Conservation (phyloP, 2,113 vertebrate genomes). For the Falcunculus frontatus region DNA sequence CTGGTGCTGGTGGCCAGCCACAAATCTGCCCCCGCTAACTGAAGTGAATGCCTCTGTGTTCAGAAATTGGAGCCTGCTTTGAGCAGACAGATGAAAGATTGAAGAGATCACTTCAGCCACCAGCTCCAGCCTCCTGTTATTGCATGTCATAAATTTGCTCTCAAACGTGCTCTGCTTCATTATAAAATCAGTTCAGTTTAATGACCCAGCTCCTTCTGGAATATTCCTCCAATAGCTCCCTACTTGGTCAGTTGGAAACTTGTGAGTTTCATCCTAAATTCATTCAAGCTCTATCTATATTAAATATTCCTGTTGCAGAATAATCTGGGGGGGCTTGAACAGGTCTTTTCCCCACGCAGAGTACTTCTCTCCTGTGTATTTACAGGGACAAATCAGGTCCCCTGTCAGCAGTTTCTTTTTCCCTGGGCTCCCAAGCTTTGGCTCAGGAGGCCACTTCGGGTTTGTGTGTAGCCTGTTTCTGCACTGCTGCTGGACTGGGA, state of each 20-base stretch:
- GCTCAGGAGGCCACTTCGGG: background rate
- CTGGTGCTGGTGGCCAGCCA: background rate
- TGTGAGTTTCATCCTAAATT: background rate
- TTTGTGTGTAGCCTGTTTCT: background rate
- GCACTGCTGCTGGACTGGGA: background rate
- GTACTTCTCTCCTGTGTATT: background rate
- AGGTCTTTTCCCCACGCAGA: background rate
- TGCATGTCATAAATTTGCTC: background rate
- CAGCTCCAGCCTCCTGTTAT: background rate
- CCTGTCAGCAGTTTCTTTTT: background rate
- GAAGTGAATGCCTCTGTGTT: background rate
- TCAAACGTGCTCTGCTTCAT: background rate
- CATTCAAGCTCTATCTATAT: background rate
- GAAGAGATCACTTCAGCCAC: background rate
- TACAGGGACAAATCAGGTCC: background rate
- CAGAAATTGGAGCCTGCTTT: background rate
- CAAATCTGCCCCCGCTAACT: background rate
- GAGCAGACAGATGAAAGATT: background rate
- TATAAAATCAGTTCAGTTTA: conserved; percentile 9
- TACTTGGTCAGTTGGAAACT: background rate
- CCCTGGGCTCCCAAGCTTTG: background rate
- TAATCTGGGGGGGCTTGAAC: background rate
- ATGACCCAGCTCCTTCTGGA: background rate
- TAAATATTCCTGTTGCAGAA: background rate
- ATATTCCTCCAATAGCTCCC: background rate